A percentile compares a stretch with the other conserved stretches of the same genome.
phyloP scores from a whole-genome alignment of 2,888 invertebrate genomes.

The Seladonia tumulorum region DNA sequence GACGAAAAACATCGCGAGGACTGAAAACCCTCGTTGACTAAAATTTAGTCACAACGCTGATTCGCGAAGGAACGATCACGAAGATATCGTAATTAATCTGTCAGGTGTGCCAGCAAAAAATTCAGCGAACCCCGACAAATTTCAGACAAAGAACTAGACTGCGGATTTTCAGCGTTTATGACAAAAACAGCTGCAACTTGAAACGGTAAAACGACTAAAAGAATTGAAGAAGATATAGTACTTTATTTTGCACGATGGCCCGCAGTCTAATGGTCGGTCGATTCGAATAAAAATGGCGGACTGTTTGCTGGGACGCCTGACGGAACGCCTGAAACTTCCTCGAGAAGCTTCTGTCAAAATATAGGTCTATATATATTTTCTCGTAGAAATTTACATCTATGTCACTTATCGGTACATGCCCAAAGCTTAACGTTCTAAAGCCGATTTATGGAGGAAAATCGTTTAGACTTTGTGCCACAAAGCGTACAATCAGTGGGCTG shows the following conservation, averaged over 20 bases:
- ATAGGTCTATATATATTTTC: slow-evolving; percentile 51
- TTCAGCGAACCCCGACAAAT: not conserved
- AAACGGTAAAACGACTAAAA: not conserved
- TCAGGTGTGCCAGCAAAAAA: not conserved
- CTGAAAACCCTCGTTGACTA: not conserved
- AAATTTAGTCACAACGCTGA: not conserved
- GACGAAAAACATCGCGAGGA: not conserved
- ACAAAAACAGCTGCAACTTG: not conserved
- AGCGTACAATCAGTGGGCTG: slow-evolving; percentile 58
- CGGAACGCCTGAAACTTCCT: slow-evolving; percentile 26
- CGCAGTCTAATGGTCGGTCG: not conserved
- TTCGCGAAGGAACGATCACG: slow-evolving; percentile 18
- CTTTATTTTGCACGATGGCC: not conserved
- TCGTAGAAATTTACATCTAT: slow-evolving; percentile 70
- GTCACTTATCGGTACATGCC: slow-evolving; percentile 67
- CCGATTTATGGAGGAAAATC: slow-evolving; percentile 45
- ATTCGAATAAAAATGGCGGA: not conserved
- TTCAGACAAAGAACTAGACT: not conserved
- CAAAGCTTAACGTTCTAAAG: slow-evolving; percentile 65
- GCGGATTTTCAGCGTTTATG: not conserved
- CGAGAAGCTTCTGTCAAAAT: slow-evolving; percentile 69
- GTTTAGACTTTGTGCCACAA: slow-evolving; percentile 49
- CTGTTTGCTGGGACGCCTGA: not conserved
- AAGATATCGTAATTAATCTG: slow-evolving; percentile 29
- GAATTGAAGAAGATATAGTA: not conserved